Conservation (phyloP, 1,140 invertebrate genomes). For the Aphelenchoides besseyi region DNA sequence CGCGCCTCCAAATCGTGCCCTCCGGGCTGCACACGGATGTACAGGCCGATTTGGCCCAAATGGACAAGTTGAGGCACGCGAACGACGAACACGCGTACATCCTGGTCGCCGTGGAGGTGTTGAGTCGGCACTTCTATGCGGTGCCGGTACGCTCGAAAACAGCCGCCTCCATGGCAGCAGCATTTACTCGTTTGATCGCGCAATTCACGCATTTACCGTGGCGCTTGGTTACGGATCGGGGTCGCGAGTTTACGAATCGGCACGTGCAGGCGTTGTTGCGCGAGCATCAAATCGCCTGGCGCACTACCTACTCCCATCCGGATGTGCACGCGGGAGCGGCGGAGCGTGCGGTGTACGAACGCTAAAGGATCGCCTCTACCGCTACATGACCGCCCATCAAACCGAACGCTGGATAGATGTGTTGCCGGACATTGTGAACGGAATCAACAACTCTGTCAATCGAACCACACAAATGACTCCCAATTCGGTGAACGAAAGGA, state of each 20-base stretch:
- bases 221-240: slow-evolving; percentile 35
- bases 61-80: slow-evolving; percentile 13
- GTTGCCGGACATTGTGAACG: slow-evolving; percentile 31
- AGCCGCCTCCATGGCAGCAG: slow-evolving; percentile 20
- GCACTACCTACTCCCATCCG: slow-evolving; percentile 26
- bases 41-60: slow-evolving; percentile 35
- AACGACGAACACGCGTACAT: slow-evolving; percentile 34
- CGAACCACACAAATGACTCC: slow-evolving; percentile 24
- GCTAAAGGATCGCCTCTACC: slow-evolving; percentile 31
- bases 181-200: slow-evolving; percentile 29
- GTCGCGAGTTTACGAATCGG: slow-evolving; percentile 31
- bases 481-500: no score
- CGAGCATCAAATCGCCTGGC: slow-evolving; percentile 6
- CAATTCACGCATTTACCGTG: slow-evolving; percentile 16
- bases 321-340: slow-evolving; percentile 41
- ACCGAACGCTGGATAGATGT: slow-evolving; percentile 37
- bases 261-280: slow-evolving; percentile 30
- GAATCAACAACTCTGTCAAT: slow-evolving; percentile 34
- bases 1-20: slow-evolving; percentile 21
- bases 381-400: slow-evolving; percentile 36
- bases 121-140: slow-evolving; percentile 35
- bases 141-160: slow-evolving; percentile 36
- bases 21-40: slow-evolving; percentile 37
- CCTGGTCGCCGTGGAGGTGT: slow-evolving; percentile 36
- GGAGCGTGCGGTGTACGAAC: slow-evolving; percentile 39